Conservation (phyloP, 2,797 vertebrate species). For the Cercopithecus hamlyni region DNA sequence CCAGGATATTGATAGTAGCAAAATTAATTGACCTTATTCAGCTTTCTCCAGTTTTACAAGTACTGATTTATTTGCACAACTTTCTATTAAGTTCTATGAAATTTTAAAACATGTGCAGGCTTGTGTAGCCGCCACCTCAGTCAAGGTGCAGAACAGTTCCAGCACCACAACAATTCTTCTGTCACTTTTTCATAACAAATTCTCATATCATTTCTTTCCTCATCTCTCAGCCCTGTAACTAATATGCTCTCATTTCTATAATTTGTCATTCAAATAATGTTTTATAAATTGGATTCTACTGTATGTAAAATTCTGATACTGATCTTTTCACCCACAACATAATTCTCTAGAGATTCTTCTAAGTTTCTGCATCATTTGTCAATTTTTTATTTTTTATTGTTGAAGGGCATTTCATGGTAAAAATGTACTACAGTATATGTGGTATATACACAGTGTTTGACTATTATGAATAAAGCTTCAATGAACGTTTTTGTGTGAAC, state of each 20-base stretch:
- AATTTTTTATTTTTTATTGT: background rate
- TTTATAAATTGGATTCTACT: background rate
- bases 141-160: background rate
- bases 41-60: background rate
- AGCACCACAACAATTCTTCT: background rate
- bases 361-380: background rate
- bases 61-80: background rate
- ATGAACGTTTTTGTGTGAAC: background rate
- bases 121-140: background rate
- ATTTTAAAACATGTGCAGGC: background rate
- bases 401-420: background rate
- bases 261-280: background rate
- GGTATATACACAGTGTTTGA: background rate
- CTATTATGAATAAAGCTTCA: background rate
- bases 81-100: background rate
- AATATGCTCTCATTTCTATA: background rate
- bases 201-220: background rate
- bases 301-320: background rate
- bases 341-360: background rate
- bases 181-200: background rate
- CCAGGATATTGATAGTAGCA: background rate
- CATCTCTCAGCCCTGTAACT: background rate
- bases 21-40: background rate
- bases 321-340: background rate
- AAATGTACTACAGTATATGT: background rate